Evolutionary conservation across 2,888 invertebrate species (phyloP), one percentile per base, ranked within the genome.

Genomic region (Cyaniris semiargus): DNA sequence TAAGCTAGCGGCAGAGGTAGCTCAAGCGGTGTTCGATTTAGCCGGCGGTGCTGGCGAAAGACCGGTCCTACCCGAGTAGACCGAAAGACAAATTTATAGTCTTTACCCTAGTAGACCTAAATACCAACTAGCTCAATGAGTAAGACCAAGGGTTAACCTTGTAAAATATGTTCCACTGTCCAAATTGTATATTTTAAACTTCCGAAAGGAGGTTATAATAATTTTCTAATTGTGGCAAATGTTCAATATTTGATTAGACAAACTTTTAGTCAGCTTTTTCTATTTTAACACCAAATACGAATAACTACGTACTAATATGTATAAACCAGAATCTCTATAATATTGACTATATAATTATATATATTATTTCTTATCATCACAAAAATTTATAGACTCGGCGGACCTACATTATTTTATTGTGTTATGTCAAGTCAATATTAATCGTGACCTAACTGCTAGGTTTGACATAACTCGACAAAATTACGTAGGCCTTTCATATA

Each of bases 1-100:
- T 76, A 93, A 93, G 83, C 89, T 99, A 79, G 97, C 97, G 0
- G 93, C 95, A 3, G 96, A 97, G 88, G 97, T 98, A 10, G 96
- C 97, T 0, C 88, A 95, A 81, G 95, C 96, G 6, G 98, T 98
- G 13, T 96, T 96, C 85, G 95, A 96, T 82, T 85, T 97, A 77
- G 98, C 98, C 4, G 97, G 96, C 3, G 98, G 98, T 3, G 95
- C 96, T 13, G 98, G 98, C 4, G 92, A 94, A 0, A 92, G 95
- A 78, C 96, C 97, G 0, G 86, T 83, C 27, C 48, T 90, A 78
- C 88, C 89, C 1, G 87, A 84, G 58, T 89, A 82, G 78, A 60
- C 31, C 66, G 60, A 70, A 75, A 66, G 18, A 75, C 31, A 71
- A 71, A 21, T 10, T 53, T 27, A 44, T 1, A 18, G 48, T 53